phyloP scores from a whole-genome alignment of 2,797 vertebrate genomes.

The Sebastes kiyomatsui region DNA sequence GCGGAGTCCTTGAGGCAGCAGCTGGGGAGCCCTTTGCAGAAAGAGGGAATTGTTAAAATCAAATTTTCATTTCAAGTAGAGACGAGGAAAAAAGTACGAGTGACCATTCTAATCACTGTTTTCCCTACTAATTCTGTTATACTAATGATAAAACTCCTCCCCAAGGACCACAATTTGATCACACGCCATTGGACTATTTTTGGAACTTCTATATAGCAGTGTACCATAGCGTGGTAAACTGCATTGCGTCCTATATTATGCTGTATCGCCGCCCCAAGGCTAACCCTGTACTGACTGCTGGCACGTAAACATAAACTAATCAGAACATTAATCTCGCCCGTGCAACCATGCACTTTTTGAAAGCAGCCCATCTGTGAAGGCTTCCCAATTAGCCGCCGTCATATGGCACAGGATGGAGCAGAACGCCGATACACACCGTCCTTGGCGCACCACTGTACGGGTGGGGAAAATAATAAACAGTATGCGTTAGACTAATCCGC shows the following conservation, averaged over 20 bases:
- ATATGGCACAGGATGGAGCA: constrained; percentile 70
- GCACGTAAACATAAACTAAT: constrained; percentile 63
- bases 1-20: constrained; percentile 25
- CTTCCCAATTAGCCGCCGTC: constrained; percentile 70
- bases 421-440: constrained; percentile 23
- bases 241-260: constrained; percentile 16
- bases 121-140: neutral
- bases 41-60: constrained; percentile 1
- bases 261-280: constrained; percentile 29
- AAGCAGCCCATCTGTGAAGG: constrained; percentile 69
- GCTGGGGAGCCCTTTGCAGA: constrained; percentile 6
- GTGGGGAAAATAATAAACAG: constrained; percentile 21
- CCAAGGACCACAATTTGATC: neutral
- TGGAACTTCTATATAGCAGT: neutral
- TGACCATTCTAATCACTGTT: constrained; percentile 1
- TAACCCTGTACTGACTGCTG: constrained; percentile 30
- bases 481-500: constrained; percentile 31
- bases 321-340: constrained; percentile 56
- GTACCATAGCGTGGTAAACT: constrained; percentile 19
- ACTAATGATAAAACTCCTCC: neutral
- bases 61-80: constrained; percentile 25
- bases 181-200: neutral
- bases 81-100: constrained; percentile 17
- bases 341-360: constrained; percentile 56
- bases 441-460: constrained; percentile 26